Base-by-base conservation (phyloP, 2,888 invertebrate genomes). In the Cryptus armator region DNA sequence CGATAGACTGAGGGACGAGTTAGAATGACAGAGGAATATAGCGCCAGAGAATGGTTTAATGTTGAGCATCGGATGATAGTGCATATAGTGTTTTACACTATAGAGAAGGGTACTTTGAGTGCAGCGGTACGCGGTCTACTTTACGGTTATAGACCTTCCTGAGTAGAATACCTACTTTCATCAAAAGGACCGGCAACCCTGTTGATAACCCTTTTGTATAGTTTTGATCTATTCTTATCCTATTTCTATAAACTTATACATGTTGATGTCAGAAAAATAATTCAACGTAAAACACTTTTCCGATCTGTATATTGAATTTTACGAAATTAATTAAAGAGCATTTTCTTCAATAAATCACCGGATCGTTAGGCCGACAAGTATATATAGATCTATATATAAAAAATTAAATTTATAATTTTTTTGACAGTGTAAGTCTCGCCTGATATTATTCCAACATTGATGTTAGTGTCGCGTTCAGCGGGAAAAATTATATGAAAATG, bases 121-220 rank as follows among this genome's bases (percentile, higher is more conserved):
- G 32, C 9, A 70, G 70, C 71, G 59, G 43, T 70, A 24, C 43
- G 78, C 32, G 70, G 68, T 79, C 16, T 46, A 59, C 62, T 79
- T 70, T 53, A 70, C 56, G 70, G 46, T 68, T 79, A 79, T 79
- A 79, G 59, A 79, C 68, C 32, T 16, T 9, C n/a, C 48, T n/a
- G 48, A 48, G 48, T 12, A 14, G 48, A 48, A 48, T 48, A 48
- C 48, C 14, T 7, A 48, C 48, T 48, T n/a, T 3, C 12, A 48
- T 48, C 14, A 12, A 48, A n/a, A 48, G 48, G n/a, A 48, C n/a
- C 48, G 48, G 12, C 48, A 12, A 48, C 37, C 37, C 37, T 37
- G 37, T 4, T 37, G 37, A 37, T 37, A 5, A 9, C 37, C 37
- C 37, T 37, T 37, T 37, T 37, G 37, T 37, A 37, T 5, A 37